These are phyloP conservation scores for Lomographa bimaculata DNA, from an alignment of 2,888 invertebrate species.

Conservation along the genomic window DNA sequence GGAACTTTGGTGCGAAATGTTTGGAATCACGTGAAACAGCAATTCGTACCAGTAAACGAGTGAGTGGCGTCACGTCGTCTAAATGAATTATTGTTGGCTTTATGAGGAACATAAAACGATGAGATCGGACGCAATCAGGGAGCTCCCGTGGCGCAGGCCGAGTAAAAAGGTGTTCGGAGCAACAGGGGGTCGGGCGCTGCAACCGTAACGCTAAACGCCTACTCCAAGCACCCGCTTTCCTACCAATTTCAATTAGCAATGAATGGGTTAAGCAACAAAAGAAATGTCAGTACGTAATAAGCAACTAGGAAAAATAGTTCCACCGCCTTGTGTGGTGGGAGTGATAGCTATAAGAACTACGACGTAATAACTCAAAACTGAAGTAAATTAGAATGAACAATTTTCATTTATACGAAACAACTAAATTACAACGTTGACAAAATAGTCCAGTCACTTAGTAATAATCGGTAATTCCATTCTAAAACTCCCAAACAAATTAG, in stretches of 20 bases:
- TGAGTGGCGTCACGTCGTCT: slow-evolving; percentile 82
- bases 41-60: slow-evolving; percentile 74
- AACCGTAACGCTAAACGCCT: slow-evolving; percentile 72
- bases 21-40: slow-evolving; percentile 57
- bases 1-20: slow-evolving; percentile 40
- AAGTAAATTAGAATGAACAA: no score
- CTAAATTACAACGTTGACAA: no score
- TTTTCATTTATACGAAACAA: no score
- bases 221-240: slow-evolving; percentile 64
- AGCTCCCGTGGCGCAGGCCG: slow-evolving; percentile 75
- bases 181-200: slow-evolving; percentile 62
- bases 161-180: slow-evolving; percentile 78
- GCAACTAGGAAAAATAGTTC: slow-evolving; percentile 40
- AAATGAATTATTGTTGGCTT: slow-evolving; percentile 84
- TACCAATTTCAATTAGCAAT: slow-evolving; percentile 78
- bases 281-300: slow-evolving; percentile 50
- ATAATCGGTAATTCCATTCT: slow-evolving; percentile 2
- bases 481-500: slow-evolving; percentile 44
- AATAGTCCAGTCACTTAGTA: no score
- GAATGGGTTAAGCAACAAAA: slow-evolving; percentile 66
- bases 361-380: no score
- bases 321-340: slow-evolving; percentile 2
- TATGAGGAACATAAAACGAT: slow-evolving; percentile 81
- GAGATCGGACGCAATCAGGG: slow-evolving; percentile 82
- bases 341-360: no score